Evolutionary conservation across 1,140 invertebrate species (phyloP).

Genomic region (Trypoxylus dichotomus): DNA sequence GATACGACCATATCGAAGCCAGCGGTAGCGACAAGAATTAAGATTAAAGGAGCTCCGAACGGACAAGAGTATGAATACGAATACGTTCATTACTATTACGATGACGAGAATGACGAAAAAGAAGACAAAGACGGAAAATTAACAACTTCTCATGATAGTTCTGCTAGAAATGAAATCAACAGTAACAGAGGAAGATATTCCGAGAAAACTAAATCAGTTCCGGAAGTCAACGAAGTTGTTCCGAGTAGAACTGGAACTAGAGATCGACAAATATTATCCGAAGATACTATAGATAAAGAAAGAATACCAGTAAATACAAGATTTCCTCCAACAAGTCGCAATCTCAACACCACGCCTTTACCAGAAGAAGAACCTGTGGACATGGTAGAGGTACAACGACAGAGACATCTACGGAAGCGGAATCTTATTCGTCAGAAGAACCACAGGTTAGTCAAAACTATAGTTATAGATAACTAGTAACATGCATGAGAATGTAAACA

Average conservation of each 20-base stretch:
- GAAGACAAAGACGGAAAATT: constrained; percentile 35
- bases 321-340: constrained; percentile 72
- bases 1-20: constrained; percentile 45
- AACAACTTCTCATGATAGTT: constrained; percentile 61
- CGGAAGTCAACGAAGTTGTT: constrained; percentile 71
- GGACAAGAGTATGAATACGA: constrained; percentile 90
- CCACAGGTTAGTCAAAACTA: constrained; percentile 42
- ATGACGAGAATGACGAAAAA: constrained; percentile 65
- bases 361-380: constrained; percentile 50
- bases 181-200: constrained; percentile 60
- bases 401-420: constrained; percentile 39
- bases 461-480: neutral
- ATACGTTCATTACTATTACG: constrained; percentile 89
- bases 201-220: constrained; percentile 60
- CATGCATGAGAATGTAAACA: constrained; percentile 1
- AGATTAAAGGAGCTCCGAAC: constrained; percentile 87
- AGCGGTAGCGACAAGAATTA: constrained; percentile 60
- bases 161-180: constrained; percentile 56
- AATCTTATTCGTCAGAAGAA: constrained; percentile 48
- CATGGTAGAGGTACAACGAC: constrained; percentile 56
- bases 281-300: constrained; percentile 62
- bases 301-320: constrained; percentile 76
- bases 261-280: constrained; percentile 60
- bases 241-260: constrained; percentile 59
- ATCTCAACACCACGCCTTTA: constrained; percentile 56